phyloP scores from a whole-genome alignment of 2,888 invertebrate species.

The Notodromas monacha region DNA sequence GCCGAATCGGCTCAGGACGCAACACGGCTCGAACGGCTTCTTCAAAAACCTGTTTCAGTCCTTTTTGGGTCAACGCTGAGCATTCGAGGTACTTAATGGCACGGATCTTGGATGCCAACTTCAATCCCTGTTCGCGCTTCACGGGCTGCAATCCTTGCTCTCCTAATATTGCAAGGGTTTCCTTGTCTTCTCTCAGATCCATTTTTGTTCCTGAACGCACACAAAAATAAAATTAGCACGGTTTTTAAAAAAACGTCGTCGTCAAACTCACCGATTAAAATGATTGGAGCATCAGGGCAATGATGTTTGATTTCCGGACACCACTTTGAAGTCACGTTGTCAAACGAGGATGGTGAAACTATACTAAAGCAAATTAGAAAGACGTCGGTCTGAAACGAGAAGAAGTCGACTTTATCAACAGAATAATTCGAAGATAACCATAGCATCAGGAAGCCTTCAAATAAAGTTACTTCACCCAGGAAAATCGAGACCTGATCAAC shows the following conservation, averaged over 20 bases:
- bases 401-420: slow-evolving; percentile 8
- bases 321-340: slow-evolving; percentile 98
- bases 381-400: slow-evolving; percentile 49
- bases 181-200: slow-evolving; percentile 88
- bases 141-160: slow-evolving; percentile 83
- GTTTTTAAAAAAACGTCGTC: not conserved
- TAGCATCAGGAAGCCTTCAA: too few relatives aligned
- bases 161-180: slow-evolving; percentile 57
- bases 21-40: slow-evolving; percentile 91
- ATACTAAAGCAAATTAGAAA: slow-evolving; percentile 98
- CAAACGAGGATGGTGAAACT: slow-evolving; percentile 92
- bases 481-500: too few relatives aligned
- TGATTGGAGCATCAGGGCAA: slow-evolving; percentile 94
- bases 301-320: slow-evolving; percentile 99
- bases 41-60: slow-evolving; percentile 91
- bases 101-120: slow-evolving; percentile 87
- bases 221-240: not conserved
- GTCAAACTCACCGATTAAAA: slow-evolving; percentile 59
- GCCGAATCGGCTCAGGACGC: slow-evolving; percentile 78
- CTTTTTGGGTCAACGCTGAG: slow-evolving; percentile 89
- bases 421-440: too few relatives aligned
- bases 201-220: slow-evolving; percentile 61
- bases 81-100: slow-evolving; percentile 99
- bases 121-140: slow-evolving; percentile 88
- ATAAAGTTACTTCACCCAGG: too few relatives aligned